Base-by-base conservation (phyloP, 2,888 invertebrate species). In the Lagria hirta region DNA sequence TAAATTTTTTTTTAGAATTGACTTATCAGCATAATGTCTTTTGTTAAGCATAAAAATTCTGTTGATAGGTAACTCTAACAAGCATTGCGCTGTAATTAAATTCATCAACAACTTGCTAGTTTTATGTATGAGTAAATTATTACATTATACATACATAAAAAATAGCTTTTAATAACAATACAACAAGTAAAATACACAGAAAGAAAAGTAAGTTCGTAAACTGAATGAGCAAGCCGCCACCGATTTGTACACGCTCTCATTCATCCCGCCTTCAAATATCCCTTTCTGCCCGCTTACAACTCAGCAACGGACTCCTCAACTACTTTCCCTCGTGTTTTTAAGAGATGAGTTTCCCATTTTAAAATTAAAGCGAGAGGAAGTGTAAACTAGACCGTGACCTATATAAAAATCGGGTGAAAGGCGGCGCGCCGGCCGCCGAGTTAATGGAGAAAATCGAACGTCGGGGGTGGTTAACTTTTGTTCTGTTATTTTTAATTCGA, bases 311-410 rank as follows among this genome's bases (percentile, higher is more conserved):
- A 48, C 28, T 50, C 49, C 54, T 57, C 55, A 48, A 54, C 54
- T 56, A 58, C 58, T 55, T 58, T 57, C 60, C 57, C 59, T 43
- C 58, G 65, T 65, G 66, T 66, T 67, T 66, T 66, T 65, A 64
- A 65, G 60, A 68, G 68, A 69, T 68, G 69, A 68, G 66, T 66
- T 66, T 68, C 65, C 64, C 67, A 65, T 67, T 68, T 68, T 66
- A 66, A 69, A 69, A 68, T 69, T 68, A 68, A 68, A 66, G 65
- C 54, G 57, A 55, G 57, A 57, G 63, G 60, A 63, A 67, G 68
- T 69, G 68, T 65, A 68, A 68, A 68, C 65, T 64, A 66, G 67
- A 68, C 68, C 69, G 60, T 70, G 70, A 69, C 70, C 70, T 66
- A 68, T 55, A 57, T 26, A 30, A 33, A 36, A n/a, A n/a, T n/a